phyloP scores from a whole-genome alignment of 2,888 invertebrate genomes.

The Hydraecia micacea region DNA sequence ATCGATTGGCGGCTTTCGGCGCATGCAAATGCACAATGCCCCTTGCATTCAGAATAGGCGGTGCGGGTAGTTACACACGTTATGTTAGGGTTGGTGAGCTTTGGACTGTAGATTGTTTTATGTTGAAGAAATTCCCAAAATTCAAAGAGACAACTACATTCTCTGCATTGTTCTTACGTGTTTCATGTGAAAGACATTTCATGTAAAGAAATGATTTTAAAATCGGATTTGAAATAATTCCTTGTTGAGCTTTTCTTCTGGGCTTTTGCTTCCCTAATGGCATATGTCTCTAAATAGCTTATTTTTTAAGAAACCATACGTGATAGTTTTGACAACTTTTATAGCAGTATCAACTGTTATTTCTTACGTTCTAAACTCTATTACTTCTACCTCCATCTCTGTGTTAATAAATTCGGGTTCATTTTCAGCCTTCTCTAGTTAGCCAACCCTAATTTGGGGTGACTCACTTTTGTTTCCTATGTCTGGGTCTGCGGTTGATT shows the following conservation, averaged over 20 bases:
- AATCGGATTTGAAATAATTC: neutral
- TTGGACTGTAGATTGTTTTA: neutral
- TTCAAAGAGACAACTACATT: neutral
- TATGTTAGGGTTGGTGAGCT: slow-evolving; percentile 44
- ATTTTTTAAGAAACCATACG: neutral
- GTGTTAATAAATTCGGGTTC: neutral
- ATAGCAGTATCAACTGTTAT: too few species aligned
- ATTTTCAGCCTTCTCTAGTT: neutral
- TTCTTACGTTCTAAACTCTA: too few species aligned
- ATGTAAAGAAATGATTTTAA: neutral
- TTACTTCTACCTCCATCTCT: neutral
- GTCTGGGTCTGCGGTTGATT: slow-evolving; percentile 48
- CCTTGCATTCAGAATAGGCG: slow-evolving; percentile 53
- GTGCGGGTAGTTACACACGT: slow-evolving; percentile 53
- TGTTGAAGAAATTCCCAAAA: neutral
- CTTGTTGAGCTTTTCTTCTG: neutral
- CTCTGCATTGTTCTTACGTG: neutral
- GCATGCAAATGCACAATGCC: slow-evolving; percentile 83
- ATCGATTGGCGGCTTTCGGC: slow-evolving; percentile 80
- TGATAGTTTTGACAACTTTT: neutral
- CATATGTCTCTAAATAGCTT: neutral
- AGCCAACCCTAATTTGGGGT: slow-evolving; percentile 33
- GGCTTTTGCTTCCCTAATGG: too few species aligned
- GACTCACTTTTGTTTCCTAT: slow-evolving; percentile 43
- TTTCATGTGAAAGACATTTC: neutral